phyloP scores from a whole-genome alignment of 1,140 invertebrate species.

The Venustaconcha ellipsiformis region DNA sequence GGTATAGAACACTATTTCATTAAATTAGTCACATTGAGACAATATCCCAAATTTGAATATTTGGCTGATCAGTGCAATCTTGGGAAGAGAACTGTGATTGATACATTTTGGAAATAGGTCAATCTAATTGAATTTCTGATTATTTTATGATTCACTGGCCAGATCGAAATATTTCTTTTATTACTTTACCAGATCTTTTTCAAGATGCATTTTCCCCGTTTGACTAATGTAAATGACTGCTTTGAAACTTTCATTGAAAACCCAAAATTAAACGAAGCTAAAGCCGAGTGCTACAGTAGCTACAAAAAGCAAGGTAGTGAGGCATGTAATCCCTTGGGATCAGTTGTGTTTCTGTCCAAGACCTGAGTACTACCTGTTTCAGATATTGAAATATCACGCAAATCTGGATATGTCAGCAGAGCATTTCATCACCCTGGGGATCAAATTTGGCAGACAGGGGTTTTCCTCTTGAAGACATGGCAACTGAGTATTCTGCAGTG shows the following conservation, averaged over 20 bases:
- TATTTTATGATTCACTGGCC: slow-evolving; percentile 30
- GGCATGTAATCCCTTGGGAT: slow-evolving; percentile 29
- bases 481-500: no score
- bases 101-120: slow-evolving; percentile 38
- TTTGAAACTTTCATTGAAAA: slow-evolving; percentile 39
- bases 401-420: slow-evolving; percentile 22
- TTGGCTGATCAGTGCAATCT: not conserved
- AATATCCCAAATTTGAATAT: slow-evolving; percentile 1
- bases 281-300: slow-evolving; percentile 28
- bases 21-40: slow-evolving; percentile 26
- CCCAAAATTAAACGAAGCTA: slow-evolving; percentile 28
- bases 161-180: not conserved
- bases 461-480: no score
- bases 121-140: slow-evolving; percentile 21
- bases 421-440: slow-evolving; percentile 25
- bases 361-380: slow-evolving; percentile 40
- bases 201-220: no score
- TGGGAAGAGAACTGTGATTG: slow-evolving; percentile 14
- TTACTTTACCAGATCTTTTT: slow-evolving; percentile 1
- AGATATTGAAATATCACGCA: slow-evolving; percentile 34
- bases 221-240: slow-evolving; percentile 37
- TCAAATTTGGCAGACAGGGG: slow-evolving; percentile 38
- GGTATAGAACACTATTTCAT: slow-evolving; percentile 20
- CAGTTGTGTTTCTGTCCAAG: slow-evolving; percentile 35
- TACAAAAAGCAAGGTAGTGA: slow-evolving; percentile 43